A percentile compares a stretch with the other conserved stretches of the same genome.
These are phyloP conservation scores for Melanogrammus aeglefinus DNA, from an alignment of 2,797 vertebrate genomes.

Conservation along the genomic window DNA sequence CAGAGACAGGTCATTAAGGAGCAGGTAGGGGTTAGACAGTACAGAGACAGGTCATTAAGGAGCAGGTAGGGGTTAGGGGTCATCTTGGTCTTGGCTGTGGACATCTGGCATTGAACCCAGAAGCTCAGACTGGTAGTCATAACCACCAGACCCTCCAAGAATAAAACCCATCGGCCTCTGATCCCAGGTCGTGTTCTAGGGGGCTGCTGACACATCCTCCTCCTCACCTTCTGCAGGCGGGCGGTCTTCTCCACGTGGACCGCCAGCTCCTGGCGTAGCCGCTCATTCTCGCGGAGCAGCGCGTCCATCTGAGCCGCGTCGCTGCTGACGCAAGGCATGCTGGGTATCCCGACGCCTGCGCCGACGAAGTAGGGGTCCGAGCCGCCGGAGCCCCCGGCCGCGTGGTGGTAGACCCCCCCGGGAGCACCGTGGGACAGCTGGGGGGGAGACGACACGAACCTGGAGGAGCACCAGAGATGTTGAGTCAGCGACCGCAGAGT, in stretches of 20 bases:
- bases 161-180: not conserved
- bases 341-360: constrained; percentile 38
- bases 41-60: not conserved
- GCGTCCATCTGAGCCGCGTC: constrained; percentile 71
- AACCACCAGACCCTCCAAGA: not conserved
- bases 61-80: not conserved
- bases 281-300: constrained; percentile 84
- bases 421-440: constrained; percentile 56
- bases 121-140: not conserved
- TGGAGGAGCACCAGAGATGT: constrained; percentile 45
- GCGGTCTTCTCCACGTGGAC: constrained; percentile 79
- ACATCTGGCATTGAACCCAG: not conserved
- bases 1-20: not conserved
- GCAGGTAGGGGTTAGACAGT: not conserved
- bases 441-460: constrained; percentile 75
- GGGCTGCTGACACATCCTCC: not conserved
- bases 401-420: constrained; percentile 53
- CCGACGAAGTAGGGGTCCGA: constrained; percentile 66
- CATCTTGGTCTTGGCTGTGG: not conserved
- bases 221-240: constrained; percentile 88
- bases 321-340: constrained; percentile 46
- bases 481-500: constrained; percentile 18
- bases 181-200: constrained; percentile 6
- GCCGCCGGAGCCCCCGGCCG: constrained; percentile 53
- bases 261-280: constrained; percentile 83